These are phyloP conservation scores for Adela reaumurella DNA, from an alignment of 2,888 invertebrate species.

Conservation along the genomic window DNA sequence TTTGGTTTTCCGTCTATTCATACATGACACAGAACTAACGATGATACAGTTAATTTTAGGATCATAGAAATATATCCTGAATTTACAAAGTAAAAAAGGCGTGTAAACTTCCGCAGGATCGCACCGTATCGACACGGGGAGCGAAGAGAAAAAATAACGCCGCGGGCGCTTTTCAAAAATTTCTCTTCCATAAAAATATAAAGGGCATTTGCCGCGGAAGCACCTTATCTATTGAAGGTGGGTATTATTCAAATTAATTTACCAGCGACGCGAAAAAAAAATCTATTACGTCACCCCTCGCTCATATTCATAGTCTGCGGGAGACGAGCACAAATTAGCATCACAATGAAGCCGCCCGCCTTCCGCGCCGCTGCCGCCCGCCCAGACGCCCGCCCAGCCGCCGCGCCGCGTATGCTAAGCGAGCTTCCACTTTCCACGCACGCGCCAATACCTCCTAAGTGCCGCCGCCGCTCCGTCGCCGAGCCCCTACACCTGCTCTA, in stretches of 20 bases:
- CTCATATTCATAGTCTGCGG: background rate
- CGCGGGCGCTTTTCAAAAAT: background rate
- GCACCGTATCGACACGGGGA: too few relatives aligned
- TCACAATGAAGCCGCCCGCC: constrained; percentile 47
- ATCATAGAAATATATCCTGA: too few relatives aligned
- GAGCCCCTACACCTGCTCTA: constrained; percentile 24
- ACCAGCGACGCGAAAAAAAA: constrained; percentile 46
- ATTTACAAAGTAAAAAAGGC: too few relatives aligned
- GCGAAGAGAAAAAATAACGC: background rate
- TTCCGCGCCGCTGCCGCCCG: background rate
- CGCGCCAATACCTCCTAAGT: too few relatives aligned
- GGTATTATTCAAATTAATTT: constrained; percentile 55
- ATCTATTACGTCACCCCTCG: background rate
- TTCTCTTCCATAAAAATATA: background rate
- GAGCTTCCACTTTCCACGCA: too few relatives aligned
- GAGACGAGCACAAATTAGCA: constrained; percentile 32
- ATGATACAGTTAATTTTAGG: too few relatives aligned
- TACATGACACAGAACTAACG: too few relatives aligned
- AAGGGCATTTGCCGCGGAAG: background rate
- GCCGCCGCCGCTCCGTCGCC: background rate
- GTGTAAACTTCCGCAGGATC: too few relatives aligned
- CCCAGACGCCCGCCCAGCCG: background rate
- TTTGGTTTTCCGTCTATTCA: too few relatives aligned
- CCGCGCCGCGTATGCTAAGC: background rate
- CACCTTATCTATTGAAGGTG: background rate